Conservation (phyloP, 2,113 vertebrate species). For the Ophthalmotilapia sp. region DNA sequence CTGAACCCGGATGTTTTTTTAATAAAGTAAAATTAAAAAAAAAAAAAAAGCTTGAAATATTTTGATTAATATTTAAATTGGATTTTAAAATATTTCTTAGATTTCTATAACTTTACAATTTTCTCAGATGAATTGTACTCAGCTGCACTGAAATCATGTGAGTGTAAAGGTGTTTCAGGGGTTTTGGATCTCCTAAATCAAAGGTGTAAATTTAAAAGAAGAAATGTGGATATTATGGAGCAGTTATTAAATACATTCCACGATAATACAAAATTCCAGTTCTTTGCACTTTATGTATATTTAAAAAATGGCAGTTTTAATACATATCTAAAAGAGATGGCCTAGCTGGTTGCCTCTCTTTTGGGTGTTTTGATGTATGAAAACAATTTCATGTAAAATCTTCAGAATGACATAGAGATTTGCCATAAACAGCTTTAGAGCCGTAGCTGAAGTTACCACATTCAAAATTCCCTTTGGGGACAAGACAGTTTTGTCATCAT, state of each 20-base stretch:
- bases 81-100: neutral
- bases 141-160: neutral
- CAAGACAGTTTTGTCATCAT: slow-evolving; percentile 35
- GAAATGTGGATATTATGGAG: neutral
- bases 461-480: neutral
- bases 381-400: neutral
- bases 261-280: neutral
- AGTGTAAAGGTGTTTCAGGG: neutral
- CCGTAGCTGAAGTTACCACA: slow-evolving; percentile 17
- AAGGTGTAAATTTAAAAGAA: neutral
- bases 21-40: fast-evolving
- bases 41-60: neutral
- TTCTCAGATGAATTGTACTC: neutral
- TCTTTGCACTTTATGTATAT: neutral
- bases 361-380: neutral
- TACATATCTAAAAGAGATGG: neutral
- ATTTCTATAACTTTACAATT: neutral
- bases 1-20: neutral
- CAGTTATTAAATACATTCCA: neutral
- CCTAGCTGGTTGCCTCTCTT: neutral
- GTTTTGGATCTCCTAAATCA: neutral
- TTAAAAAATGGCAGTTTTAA: neutral
- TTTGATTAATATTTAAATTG: neutral
- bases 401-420: neutral
- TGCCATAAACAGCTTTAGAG: slow-evolving; percentile 9